Conservation (phyloP, 2,113 vertebrate species). For the Poeciliopsis turrubarensis region DNA sequence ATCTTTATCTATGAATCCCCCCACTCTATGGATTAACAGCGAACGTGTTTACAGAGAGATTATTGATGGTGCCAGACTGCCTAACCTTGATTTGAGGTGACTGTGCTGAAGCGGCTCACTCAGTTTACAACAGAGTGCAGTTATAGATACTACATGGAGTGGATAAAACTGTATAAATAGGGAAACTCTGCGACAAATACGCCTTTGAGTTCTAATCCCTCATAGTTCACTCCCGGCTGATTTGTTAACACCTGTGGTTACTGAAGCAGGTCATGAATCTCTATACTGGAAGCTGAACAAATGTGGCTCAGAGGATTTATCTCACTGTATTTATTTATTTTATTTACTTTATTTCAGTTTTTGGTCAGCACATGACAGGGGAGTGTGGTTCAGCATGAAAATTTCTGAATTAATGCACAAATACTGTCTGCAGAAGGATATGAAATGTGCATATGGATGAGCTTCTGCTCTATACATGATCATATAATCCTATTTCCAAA, state of each 20-base stretch:
- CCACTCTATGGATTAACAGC: constrained; percentile 74
- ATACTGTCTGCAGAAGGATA: background rate
- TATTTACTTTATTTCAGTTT: background rate
- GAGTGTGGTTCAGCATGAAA: background rate
- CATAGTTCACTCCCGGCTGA: constrained; percentile 7
- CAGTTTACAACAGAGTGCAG: constrained; percentile 10
- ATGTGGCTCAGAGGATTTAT: constrained; percentile 6
- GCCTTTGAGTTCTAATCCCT: constrained; percentile 1
- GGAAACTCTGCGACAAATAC: constrained; percentile 1
- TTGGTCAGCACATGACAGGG: background rate
- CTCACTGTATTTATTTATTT: constrained; percentile 8
- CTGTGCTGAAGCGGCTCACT: constrained; percentile 32
- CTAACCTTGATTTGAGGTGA: constrained; percentile 68
- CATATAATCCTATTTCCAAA: background rate
- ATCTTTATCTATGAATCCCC: constrained; percentile 67
- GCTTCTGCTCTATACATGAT: background rate
- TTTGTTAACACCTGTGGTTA: constrained; percentile 16
- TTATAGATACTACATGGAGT: background rate
- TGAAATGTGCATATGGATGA: background rate
- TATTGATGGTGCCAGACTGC: constrained; percentile 65
- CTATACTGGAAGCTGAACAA: background rate
- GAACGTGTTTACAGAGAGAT: constrained; percentile 81
- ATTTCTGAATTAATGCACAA: background rate
- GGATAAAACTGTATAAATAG: background rate
- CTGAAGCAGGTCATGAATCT: constrained; percentile 8